These are phyloP conservation scores for Antheraea pernyi DNA, from an alignment of 1,140 invertebrate species.

Conservation along the genomic window DNA sequence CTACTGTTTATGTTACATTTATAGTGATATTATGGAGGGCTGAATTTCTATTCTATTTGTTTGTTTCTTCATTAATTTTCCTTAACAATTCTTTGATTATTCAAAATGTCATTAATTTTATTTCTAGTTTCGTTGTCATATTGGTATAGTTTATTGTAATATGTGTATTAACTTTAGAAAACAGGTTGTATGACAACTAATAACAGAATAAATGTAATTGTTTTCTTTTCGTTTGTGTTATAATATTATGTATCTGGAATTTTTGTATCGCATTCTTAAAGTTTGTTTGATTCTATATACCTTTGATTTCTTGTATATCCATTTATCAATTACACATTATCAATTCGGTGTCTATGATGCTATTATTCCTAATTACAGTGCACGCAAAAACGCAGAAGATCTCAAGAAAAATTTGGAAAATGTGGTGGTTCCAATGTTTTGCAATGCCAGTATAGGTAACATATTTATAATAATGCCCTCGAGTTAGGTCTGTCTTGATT, in stretches of 20 bases:
- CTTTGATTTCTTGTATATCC: slow-evolving; percentile 9
- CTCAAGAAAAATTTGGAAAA: slow-evolving; percentile 94
- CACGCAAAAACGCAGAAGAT: slow-evolving; percentile 95
- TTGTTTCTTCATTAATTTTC: neutral
- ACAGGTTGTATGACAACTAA: no score
- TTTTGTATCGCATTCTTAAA: no score
- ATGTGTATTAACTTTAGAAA: neutral
- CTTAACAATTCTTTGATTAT: neutral
- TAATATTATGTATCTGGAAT: no score
- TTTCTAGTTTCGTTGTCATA: neutral
- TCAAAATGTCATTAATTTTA: neutral
- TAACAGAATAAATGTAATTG: no score
- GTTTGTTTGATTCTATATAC: neutral
- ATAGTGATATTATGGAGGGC: neutral
- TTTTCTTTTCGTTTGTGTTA: no score
- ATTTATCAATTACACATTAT: slow-evolving; percentile 37
- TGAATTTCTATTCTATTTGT: neutral
- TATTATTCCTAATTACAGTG: slow-evolving; percentile 85
- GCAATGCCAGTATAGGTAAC: slow-evolving; percentile 89
- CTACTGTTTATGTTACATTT: neutral
- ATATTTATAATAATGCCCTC: slow-evolving; percentile 78
- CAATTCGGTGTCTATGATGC: slow-evolving; percentile 74
- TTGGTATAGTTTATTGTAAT: neutral
- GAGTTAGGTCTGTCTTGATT: slow-evolving; percentile 64
- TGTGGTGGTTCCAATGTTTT: slow-evolving; percentile 98